These are phyloP conservation scores for Pantherophis vulpinus DNA, from an alignment of 2,797 vertebrate species.

Conservation along the genomic window DNA sequence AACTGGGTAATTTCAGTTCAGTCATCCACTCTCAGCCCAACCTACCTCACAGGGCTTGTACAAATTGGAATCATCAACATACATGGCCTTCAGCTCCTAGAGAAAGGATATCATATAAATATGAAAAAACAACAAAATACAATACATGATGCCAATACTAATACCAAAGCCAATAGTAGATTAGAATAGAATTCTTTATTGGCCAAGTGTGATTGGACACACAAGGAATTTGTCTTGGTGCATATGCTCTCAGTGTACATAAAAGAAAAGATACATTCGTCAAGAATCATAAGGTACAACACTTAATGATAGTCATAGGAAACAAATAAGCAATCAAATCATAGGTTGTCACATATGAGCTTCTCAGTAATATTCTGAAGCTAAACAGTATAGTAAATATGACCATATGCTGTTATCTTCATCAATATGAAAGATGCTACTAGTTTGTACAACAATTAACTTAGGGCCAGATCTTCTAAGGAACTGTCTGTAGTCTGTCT, in stretches of 20 bases:
- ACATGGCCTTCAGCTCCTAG: neutral
- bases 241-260: too few species aligned
- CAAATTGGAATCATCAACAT: neutral
- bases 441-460: neutral
- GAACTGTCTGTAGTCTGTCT: neutral
- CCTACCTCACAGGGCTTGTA: neutral
- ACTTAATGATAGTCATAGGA: too few species aligned
- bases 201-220: too few species aligned
- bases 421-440: neutral
- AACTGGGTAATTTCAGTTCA: neutral
- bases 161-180: neutral
- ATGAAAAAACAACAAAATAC: neutral
- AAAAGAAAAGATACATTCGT: too few species aligned
- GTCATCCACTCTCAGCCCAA: neutral
- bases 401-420: neutral
- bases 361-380: neutral
- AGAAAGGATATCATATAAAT: neutral
- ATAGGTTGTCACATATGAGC: neutral
- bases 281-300: too few species aligned
- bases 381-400: neutral
- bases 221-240: too few species aligned
- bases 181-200: too few species aligned
- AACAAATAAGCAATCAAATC: too few species aligned
- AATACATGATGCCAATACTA: neutral
- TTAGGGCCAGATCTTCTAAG: neutral